Base-by-base conservation (phyloP, 1,140 invertebrate genomes). In the Liolophura sinensis region DNA sequence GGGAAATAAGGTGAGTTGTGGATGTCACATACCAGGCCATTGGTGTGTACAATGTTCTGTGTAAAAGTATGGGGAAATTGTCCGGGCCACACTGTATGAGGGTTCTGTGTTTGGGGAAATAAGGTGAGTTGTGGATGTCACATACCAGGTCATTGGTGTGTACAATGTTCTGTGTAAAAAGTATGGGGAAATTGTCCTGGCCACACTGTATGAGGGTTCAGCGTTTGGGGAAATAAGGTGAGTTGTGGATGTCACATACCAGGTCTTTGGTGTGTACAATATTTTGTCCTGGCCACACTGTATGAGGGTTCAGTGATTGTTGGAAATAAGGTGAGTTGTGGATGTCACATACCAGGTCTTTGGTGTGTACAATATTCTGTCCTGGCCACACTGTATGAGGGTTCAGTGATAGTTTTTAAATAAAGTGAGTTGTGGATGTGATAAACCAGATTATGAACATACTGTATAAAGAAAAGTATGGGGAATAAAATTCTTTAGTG, bases 31-130 rank as follows among this genome's bases (percentile, higher is more conserved):
- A 40, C 31, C 31, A 40, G 9, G 9, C 9, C 31, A 40, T 40
- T n/a, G n/a, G n/a, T n/a, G n/a, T n/a, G n/a, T n/a, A n/a, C n/a
- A n/a, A n/a, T n/a, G n/a, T n/a, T n/a, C n/a, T n/a, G n/a, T n/a
- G n/a, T n/a, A n/a, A n/a, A 87, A 88, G 24, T 87, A 91, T 64
- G 89, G 88, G 55, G 86, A 89, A 65, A 88, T 89, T 57, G 91
- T 97, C 0, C 85, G 98, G 46, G 94, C 93, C 12, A 94, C 92
- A 0, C 85, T 98, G 0, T 87, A 89, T 0, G 92, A 96, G 84
- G 95, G 96, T 15, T 92, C 91, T 6, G 95, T 97, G 0, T 98
- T 98, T 83, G 96, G 96, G 0, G 96, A 98, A 85, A 96, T 98
- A 60, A 95, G 87, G 87, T 87, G 72, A 70, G 20, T 58, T 31